A percentile compares a stretch with the other conserved stretches of the same genome.
These are phyloP conservation scores for Antennarius striatus DNA, from an alignment of 2,113 vertebrate species.

Conservation along the genomic window DNA sequence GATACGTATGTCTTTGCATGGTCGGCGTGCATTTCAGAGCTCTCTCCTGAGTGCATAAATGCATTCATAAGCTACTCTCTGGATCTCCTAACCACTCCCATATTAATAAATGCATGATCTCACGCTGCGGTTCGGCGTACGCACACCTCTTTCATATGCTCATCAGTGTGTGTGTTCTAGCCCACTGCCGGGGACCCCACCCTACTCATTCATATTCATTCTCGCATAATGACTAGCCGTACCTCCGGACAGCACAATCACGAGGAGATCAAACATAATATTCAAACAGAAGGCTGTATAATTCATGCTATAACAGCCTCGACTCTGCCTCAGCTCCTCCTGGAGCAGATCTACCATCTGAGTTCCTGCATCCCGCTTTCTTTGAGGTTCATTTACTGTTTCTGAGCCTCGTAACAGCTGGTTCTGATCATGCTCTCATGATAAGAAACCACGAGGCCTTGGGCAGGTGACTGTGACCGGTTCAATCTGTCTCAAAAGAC, in stretches of 20 bases:
- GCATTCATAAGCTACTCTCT: conserved; percentile 66
- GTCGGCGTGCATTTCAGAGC: conserved; percentile 52
- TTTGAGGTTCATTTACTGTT: conserved; percentile 12
- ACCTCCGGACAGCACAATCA: conserved; percentile 60
- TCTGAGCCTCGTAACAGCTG: conserved; percentile 7
- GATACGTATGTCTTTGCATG: conserved; percentile 63
- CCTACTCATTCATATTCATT: conserved; percentile 75
- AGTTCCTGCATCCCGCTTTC: conserved; percentile 22
- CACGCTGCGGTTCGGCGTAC: conserved; percentile 52
- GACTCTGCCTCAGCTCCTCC: conserved; percentile 31
- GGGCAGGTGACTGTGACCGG: conserved; percentile 28
- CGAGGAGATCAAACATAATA: conserved; percentile 72
- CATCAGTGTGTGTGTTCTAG: conserved; percentile 66
- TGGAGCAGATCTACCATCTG: conserved; percentile 4
- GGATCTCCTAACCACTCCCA: conserved; percentile 68
- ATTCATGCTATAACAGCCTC: conserved; percentile 54
- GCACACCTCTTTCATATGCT: conserved; percentile 62
- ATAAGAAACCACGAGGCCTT: conserved; percentile 26
- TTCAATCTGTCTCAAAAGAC: conserved; percentile 34
- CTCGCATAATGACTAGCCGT: conserved; percentile 65
- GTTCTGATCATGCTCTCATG: conserved; percentile 27
- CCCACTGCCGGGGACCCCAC: conserved; percentile 50
- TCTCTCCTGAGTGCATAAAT: conserved; percentile 68
- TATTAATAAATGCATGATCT: conserved; percentile 78
- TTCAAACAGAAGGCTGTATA: conserved; percentile 66